Percentiles rank a stretch among this genome's conserved stretches.
phyloP scores from a whole-genome alignment of 2,797 vertebrate species.

The Sebastes iracundus region DNA sequence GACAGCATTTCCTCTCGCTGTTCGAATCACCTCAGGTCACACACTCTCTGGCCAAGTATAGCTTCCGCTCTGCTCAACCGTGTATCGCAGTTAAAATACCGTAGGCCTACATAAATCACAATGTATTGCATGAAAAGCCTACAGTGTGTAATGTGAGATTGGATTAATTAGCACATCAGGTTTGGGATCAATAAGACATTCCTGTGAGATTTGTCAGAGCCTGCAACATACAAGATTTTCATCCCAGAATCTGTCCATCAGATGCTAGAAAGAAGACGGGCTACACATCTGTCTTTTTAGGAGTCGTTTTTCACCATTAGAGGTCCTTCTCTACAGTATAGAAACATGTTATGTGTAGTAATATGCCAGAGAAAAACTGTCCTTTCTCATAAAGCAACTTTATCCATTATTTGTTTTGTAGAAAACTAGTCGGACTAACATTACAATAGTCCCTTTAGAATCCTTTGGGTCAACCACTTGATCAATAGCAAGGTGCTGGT shows the following conservation, averaged over 20 bases:
- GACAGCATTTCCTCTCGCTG: slow-evolving; percentile 28
- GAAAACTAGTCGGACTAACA: neutral
- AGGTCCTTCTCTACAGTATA: neutral
- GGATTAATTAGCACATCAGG: slow-evolving; percentile 61
- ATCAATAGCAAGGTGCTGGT: neutral
- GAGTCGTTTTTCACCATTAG: neutral
- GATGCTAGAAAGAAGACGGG: neutral
- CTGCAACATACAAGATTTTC: slow-evolving; percentile 33
- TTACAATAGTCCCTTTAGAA: no score
- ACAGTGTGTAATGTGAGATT: slow-evolving; percentile 50
- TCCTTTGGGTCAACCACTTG: neutral
- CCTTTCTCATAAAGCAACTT: neutral
- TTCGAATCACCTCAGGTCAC: slow-evolving; percentile 62
- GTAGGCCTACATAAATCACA: slow-evolving; percentile 49
- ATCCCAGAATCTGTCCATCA: slow-evolving; percentile 3
- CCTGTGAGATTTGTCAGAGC: slow-evolving; percentile 60
- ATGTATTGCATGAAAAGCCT: slow-evolving; percentile 4
- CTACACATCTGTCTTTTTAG: neutral
- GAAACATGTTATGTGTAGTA: neutral
- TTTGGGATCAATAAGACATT: slow-evolving; percentile 60
- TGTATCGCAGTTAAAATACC: slow-evolving; percentile 43
- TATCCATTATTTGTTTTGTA: neutral
- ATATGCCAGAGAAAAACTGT: neutral
- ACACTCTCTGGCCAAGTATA: slow-evolving; percentile 71
- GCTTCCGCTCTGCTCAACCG: slow-evolving; percentile 45